Conservation (phyloP, 1,140 invertebrate genomes). For the Cheumatopsyche charites region DNA sequence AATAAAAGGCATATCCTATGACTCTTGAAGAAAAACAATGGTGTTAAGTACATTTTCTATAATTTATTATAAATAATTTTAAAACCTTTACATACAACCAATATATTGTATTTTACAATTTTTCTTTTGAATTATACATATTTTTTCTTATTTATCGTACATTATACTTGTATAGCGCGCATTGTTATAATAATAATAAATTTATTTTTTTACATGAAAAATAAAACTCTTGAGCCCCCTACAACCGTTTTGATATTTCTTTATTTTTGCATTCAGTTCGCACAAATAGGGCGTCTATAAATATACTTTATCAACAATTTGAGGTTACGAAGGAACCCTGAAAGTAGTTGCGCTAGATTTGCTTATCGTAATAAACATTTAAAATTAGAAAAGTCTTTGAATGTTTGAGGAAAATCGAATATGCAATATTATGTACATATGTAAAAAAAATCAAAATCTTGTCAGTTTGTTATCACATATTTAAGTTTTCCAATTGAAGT, state of each 20-base stretch:
- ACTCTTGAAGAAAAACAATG: slow-evolving; percentile 5
- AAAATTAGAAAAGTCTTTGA: neutral
- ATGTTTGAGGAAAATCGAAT: too few relatives aligned
- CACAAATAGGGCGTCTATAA: neutral
- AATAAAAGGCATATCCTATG: too few relatives aligned
- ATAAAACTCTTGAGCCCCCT: neutral
- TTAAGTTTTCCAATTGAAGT: too few relatives aligned
- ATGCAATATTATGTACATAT: too few relatives aligned
- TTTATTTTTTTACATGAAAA: slow-evolving; percentile 23
- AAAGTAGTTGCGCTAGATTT: neutral
- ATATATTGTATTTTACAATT: slow-evolving; percentile 26
- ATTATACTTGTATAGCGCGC: slow-evolving; percentile 25
- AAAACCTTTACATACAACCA: slow-evolving; percentile 36
- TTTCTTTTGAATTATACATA: slow-evolving; percentile 22
- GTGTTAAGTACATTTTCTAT: slow-evolving; percentile 22
- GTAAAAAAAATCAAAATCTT: neutral
- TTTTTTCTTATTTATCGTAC: slow-evolving; percentile 21
- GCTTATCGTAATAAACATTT: neutral
- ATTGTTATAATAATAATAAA: neutral
- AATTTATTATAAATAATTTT: slow-evolving; percentile 33
- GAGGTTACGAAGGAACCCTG: too few relatives aligned
- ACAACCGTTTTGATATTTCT: neutral
- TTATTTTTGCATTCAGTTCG: neutral
- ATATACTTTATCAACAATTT: neutral
- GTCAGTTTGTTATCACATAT: too few relatives aligned